Conservation (phyloP, 2,113 vertebrate genomes). For the Papio anubis region DNA sequence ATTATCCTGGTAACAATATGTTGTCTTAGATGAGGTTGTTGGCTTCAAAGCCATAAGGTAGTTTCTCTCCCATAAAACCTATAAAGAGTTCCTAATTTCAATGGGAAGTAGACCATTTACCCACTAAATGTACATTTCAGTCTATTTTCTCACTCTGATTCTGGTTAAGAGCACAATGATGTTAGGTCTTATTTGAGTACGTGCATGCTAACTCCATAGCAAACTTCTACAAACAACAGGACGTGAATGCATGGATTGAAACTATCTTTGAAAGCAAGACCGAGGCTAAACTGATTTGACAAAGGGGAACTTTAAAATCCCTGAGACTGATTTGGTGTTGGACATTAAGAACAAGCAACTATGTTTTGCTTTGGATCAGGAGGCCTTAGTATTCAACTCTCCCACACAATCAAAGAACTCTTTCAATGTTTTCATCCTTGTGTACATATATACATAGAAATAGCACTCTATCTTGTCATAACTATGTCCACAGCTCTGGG, state of each 20-base stretch:
- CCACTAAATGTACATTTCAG: neutral
- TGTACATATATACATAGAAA: neutral
- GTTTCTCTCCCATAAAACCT: neutral
- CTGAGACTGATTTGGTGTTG: neutral
- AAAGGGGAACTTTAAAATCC: neutral
- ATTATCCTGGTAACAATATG: neutral
- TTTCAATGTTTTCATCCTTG: neutral
- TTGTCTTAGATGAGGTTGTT: neutral
- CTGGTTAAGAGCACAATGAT: neutral
- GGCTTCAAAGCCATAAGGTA: neutral
- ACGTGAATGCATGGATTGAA: neutral
- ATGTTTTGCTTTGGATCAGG: neutral
- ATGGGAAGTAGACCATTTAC: neutral
- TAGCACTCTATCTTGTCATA: neutral
- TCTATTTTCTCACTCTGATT: neutral
- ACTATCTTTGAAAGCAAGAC: neutral
- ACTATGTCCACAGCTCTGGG: neutral
- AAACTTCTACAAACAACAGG: neutral
- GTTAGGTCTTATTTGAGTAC: neutral
- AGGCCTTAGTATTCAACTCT: neutral
- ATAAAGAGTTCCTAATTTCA: neutral
- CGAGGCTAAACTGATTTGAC: neutral
- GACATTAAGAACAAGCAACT: neutral
- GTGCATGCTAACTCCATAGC: accelerated
- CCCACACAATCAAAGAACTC: neutral